These are phyloP conservation scores for Whitmania pigra DNA, from an alignment of 1,140 invertebrate genomes.

Conservation along the genomic window DNA sequence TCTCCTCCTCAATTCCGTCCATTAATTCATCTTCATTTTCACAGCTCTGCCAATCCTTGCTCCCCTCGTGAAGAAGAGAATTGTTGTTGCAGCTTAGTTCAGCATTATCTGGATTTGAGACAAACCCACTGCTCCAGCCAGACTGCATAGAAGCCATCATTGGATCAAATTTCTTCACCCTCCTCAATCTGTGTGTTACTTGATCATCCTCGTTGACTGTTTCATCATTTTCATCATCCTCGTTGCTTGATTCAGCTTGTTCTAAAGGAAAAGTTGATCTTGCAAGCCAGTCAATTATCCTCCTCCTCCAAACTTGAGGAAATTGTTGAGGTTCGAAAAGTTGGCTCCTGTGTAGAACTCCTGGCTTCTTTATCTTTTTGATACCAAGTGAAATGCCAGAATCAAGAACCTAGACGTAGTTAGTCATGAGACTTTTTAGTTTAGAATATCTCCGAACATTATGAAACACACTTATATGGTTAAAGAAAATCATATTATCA, in stretches of 20 bases:
- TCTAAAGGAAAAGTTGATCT: conserved; percentile 6
- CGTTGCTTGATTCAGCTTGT: neutral
- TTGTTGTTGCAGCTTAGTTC: neutral
- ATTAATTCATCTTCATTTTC: neutral
- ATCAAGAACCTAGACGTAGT: neutral
- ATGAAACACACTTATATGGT: too few species aligned
- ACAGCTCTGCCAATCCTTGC: neutral
- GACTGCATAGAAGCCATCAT: neutral
- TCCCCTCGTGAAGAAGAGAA: neutral
- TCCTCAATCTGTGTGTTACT: neutral
- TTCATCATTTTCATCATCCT: neutral
- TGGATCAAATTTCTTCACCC: neutral
- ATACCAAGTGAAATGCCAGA: conserved; percentile 7
- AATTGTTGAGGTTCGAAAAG: neutral
- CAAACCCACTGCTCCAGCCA: neutral
- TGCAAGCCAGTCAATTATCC: conserved; percentile 9
- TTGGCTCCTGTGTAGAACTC: neutral
- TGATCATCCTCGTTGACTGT: neutral
- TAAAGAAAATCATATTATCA: too few species aligned
- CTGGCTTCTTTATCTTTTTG: neutral
- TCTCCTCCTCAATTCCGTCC: conserved; percentile 10
- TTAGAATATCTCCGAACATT: too few species aligned
- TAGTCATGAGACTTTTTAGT: too few species aligned
- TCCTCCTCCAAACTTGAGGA: conserved; percentile 1
- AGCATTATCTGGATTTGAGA: neutral